Conservation (phyloP, 2,888 invertebrate species). For the Zaprionus bogoriensis region DNA sequence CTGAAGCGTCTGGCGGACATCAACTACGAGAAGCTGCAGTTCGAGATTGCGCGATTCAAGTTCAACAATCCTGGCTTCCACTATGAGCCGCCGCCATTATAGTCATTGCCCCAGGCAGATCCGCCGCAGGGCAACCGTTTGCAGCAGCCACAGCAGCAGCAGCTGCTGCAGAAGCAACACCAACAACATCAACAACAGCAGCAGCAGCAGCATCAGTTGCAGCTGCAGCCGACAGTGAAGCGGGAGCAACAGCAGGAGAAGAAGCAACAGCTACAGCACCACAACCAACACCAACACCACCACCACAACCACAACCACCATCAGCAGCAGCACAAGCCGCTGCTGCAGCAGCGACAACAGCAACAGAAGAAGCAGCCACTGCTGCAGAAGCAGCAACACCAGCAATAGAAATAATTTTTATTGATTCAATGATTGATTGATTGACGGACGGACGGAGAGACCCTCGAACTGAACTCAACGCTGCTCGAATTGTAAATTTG, state of each 20-base stretch:
- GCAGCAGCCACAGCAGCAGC: constrained; percentile 12
- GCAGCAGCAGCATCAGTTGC: constrained; percentile 10
- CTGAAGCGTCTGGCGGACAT: constrained; percentile 81
- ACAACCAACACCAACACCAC: neutral
- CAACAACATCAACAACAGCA: constrained; percentile 1
- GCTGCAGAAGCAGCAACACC: constrained; percentile 16
- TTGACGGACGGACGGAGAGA: neutral
- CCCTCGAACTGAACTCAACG: neutral
- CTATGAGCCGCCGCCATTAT: constrained; percentile 79
- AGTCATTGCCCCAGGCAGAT: constrained; percentile 50
- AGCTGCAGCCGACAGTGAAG: constrained; percentile 2
- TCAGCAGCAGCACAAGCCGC: constrained; percentile 1
- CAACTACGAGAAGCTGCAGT: constrained; percentile 80
- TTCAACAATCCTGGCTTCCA: constrained; percentile 82
- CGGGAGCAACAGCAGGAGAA: neutral
- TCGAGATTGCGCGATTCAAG: constrained; percentile 82
- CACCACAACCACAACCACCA: neutral
- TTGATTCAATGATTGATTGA: constrained; percentile 34
- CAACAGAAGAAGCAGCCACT: constrained; percentile 28
- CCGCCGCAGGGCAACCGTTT: constrained; percentile 16
- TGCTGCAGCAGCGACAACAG: constrained; percentile 14
- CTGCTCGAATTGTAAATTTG: constrained; percentile 54
- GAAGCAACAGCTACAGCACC: neutral
- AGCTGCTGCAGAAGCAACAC: constrained; percentile 7
- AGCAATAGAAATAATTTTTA: constrained; percentile 50